Percentiles rank a stretch among this genome's conserved stretches.
Evolutionary conservation across 2,797 vertebrate genomes (phyloP).

Genomic region (Martes flavigula): DNA sequence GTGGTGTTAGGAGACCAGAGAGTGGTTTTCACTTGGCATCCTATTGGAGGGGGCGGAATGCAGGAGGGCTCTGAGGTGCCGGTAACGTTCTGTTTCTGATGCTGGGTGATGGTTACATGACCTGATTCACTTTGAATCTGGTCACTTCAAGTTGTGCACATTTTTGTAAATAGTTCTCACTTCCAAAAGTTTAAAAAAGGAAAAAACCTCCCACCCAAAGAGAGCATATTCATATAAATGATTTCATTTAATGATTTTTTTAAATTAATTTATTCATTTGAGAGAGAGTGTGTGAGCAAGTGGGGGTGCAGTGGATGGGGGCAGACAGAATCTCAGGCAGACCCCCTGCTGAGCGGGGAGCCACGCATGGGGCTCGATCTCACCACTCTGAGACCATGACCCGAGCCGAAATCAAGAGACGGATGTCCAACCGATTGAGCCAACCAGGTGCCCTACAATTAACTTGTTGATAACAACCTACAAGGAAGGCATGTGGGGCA

Average conservation of each 20-base stretch:
- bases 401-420: background rate
- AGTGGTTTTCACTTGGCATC: too few species aligned
- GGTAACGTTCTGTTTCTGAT: background rate
- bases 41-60: fast-evolving
- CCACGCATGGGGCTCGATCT: background rate
- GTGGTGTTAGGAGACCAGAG: background rate
- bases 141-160: background rate
- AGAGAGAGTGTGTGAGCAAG: background rate
- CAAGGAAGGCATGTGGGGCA: background rate
- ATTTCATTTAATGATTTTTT: background rate
- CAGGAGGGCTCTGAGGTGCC: too few species aligned
- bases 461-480: background rate
- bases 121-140: background rate
- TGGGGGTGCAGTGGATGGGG: too few species aligned
- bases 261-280: background rate
- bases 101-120: background rate
- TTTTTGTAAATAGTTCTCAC: background rate
- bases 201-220: background rate
- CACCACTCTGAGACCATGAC: background rate
- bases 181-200: background rate
- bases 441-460: background rate
- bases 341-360: fast-evolving
- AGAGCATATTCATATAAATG: background rate
- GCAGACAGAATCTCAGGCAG: background rate
- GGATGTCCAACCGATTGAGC: background rate